Evolutionary conservation across 2,113 vertebrate species (phyloP).

Genomic region (Capreolus pygargus): DNA sequence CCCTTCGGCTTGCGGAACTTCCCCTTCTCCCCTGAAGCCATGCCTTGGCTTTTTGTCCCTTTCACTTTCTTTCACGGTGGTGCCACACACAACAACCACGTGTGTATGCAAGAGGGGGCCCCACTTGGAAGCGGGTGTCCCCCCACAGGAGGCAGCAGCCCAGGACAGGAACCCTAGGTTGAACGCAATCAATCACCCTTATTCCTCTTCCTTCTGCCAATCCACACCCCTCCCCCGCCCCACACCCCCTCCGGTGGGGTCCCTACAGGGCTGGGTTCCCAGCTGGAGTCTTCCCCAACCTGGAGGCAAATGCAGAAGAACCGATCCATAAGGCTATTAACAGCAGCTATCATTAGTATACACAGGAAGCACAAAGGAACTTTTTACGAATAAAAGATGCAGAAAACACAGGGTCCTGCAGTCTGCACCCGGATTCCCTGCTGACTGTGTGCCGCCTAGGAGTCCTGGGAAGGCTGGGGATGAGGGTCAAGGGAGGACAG

Average conservation of each 20-base stretch:
- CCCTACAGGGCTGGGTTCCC: neutral
- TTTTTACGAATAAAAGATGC: slow-evolving; percentile 46
- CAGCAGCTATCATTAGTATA: neutral
- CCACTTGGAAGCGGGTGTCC: neutral
- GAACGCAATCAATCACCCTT: neutral
- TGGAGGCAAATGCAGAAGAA: slow-evolving; percentile 24
- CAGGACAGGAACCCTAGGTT: neutral
- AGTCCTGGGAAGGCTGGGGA: neutral
- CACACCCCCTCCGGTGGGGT: neutral
- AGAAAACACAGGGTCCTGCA: neutral
- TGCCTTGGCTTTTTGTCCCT: neutral
- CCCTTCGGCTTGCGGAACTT: neutral
- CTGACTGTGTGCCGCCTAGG: neutral
- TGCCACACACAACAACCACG: neutral
- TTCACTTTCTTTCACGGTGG: neutral
- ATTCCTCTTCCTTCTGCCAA: neutral
- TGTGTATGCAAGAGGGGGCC: neutral
- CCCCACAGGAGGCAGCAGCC: neutral
- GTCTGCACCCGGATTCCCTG: neutral
- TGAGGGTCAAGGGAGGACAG: neutral
- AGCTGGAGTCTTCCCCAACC: neutral
- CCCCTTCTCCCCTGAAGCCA: neutral
- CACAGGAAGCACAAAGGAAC: slow-evolving; percentile 64
- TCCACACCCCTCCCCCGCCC: neutral
- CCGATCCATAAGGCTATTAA: neutral